Base-by-base conservation (phyloP, 37 sponge, comb jelly and placozoan genomes). In the Crambe crambe region DNA sequence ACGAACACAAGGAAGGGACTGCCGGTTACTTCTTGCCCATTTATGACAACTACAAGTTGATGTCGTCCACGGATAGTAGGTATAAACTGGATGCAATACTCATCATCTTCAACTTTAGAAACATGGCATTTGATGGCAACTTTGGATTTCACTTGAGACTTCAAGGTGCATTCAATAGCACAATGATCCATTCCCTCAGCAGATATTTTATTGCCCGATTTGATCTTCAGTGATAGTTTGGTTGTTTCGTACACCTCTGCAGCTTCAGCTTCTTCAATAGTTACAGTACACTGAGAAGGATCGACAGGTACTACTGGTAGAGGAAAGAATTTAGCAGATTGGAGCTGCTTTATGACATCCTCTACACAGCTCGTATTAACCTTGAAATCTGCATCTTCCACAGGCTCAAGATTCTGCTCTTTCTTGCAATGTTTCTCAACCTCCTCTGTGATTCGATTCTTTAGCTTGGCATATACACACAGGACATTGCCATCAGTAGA, bases 1-100 rank as follows among this genome's bases (percentile, higher is more conserved):
- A 60, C 61, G 17, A 60, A 60, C 23, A 60, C 27, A 25, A 23
- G 27, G 61, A 26, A 60, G 61, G 61, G 61, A 60, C 27, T 60
- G 27, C 61, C 61, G 23, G 61, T 23, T 25, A 60, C 61, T 60
- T 60, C 26, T 4, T 25, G 27, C 4, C 61, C 61, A 22, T 60
- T 25, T 26, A 60, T 23, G 5, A 22, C 5, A 5, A 60, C n/a
- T n/a, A 60, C 27, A 60, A 60, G 61, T 25, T 60, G 21, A 60
- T 60, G 61, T 60, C 61, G 61, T n/a, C 61, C 61, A 60, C 61
- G 61, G 25, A 60, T 60, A 60, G 61, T 60, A 23, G 61, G 41
- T 68, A 15, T 38, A 12, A 10, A 36, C 36, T 35, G 38, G 22
- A 36, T 38, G 3, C 36, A 15, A 10, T 38, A 36, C 38, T 38